Evolutionary conservation across 2,113 vertebrate genomes (phyloP).

Genomic region (Phycodurus eques): DNA sequence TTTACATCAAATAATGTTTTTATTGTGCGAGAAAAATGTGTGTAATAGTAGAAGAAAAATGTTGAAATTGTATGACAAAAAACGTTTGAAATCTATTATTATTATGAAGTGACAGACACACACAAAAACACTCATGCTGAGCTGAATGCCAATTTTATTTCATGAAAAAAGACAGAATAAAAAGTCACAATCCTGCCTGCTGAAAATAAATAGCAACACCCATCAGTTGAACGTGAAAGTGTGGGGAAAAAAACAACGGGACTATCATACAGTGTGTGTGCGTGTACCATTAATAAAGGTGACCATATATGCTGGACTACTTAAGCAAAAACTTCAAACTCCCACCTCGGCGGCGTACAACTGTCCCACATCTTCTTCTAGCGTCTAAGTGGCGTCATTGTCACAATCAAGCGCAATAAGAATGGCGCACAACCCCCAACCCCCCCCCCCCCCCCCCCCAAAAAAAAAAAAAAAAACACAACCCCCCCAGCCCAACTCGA

Average conservation of each 20-base stretch:
- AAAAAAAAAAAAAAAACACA: neutral
- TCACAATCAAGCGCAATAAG: constrained; percentile 40
- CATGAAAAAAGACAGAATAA: constrained; percentile 74
- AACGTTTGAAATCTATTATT: too few relatives aligned
- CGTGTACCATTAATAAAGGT: constrained; percentile 48
- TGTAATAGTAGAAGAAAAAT: too few relatives aligned
- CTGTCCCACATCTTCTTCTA: constrained; percentile 21
- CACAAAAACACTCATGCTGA: too few relatives aligned
- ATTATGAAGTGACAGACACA: too few relatives aligned
- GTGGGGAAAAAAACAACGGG: constrained; percentile 35
- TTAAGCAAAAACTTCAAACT: constrained; percentile 63
- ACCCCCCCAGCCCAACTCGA: neutral
- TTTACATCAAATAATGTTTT: too few relatives aligned
- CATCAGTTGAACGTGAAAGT: constrained; percentile 62
- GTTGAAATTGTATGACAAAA: too few relatives aligned
- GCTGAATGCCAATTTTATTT: constrained; percentile 72
- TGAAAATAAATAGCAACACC: constrained; percentile 72
- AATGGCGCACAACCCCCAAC: constrained; percentile 28
- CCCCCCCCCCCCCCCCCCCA: neutral
- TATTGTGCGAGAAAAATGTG: too few relatives aligned
- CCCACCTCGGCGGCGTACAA: constrained; percentile 28
- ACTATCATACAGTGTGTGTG: constrained; percentile 53
- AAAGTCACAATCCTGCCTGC: constrained; percentile 64
- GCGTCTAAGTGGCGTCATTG: constrained; percentile 24
- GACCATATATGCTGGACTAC: constrained; percentile 59